Conservation (phyloP, 2,888 invertebrate genomes). For the Orthosia incerta region DNA sequence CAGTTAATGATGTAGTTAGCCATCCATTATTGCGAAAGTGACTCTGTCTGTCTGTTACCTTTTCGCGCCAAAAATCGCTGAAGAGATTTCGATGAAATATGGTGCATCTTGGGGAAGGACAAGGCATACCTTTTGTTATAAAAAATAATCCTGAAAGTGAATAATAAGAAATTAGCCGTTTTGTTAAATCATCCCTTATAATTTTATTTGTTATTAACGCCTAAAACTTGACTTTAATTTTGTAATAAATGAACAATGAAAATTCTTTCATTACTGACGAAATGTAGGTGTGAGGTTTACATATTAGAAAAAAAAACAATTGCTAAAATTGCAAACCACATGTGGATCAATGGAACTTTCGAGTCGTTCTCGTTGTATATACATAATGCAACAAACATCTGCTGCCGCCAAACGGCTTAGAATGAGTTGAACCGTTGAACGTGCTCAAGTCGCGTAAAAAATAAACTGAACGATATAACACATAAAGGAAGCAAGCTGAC, state of each 20-base stretch:
- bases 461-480: slow-evolving; percentile 32
- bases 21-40: background rate
- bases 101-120: background rate
- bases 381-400: slow-evolving; percentile 44
- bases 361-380: slow-evolving; percentile 17
- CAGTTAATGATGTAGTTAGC: background rate
- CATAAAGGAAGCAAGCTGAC: slow-evolving; percentile 45
- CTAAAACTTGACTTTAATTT: no score
- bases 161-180: no score
- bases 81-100: background rate
- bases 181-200: no score
- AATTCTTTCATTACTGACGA: background rate
- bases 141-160: no score
- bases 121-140: no score
- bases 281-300: background rate
- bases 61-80: slow-evolving; percentile 3
- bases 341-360: slow-evolving; percentile 26
- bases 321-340: slow-evolving; percentile 3
- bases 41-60: background rate
- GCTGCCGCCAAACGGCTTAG: slow-evolving; percentile 47
- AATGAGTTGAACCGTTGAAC: slow-evolving; percentile 35
- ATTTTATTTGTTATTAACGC: no score
- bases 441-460: slow-evolving; percentile 37
- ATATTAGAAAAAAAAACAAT: background rate
- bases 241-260: no score